These are phyloP conservation scores for Anhinga anhinga DNA, from an alignment of 2,113 vertebrate species.

Conservation along the genomic window DNA sequence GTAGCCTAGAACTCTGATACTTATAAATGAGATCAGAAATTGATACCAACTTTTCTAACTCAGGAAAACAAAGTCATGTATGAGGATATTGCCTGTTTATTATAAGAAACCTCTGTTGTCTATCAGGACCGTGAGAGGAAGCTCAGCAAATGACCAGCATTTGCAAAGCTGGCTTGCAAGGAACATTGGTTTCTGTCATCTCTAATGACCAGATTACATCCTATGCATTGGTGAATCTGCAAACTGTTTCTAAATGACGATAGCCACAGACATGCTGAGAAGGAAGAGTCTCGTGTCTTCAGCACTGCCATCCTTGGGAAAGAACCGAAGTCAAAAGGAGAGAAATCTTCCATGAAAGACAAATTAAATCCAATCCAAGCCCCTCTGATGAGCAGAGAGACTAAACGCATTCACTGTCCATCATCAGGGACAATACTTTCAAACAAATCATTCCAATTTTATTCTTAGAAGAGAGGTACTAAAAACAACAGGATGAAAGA, in stretches of 20 bases:
- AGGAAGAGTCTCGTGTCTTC: not conserved
- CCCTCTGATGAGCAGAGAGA: not conserved
- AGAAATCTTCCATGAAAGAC: not conserved
- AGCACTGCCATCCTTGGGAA: not conserved
- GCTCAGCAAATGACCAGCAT: not conserved
- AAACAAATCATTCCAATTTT: not conserved
- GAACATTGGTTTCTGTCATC: not conserved
- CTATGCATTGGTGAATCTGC: not conserved
- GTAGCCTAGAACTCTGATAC: slow-evolving; percentile 60
- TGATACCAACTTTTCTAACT: slow-evolving; percentile 35
- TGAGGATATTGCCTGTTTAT: not conserved
- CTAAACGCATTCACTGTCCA: not conserved
- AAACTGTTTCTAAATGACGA: not conserved
- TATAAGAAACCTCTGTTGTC: not conserved
- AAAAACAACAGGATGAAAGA: not conserved
- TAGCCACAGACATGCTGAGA: not conserved
- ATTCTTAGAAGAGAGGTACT: not conserved
- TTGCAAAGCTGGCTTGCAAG: not conserved
- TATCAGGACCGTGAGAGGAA: not conserved
- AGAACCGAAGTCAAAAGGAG: not conserved
- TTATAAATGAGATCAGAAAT: slow-evolving; percentile 67
- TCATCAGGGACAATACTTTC: not conserved
- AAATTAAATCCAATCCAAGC: not conserved
- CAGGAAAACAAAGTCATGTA: not conserved
- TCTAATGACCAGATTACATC: not conserved